phyloP scores from a whole-genome alignment of 2,113 vertebrate genomes.

The Ictalurus furcatus region DNA sequence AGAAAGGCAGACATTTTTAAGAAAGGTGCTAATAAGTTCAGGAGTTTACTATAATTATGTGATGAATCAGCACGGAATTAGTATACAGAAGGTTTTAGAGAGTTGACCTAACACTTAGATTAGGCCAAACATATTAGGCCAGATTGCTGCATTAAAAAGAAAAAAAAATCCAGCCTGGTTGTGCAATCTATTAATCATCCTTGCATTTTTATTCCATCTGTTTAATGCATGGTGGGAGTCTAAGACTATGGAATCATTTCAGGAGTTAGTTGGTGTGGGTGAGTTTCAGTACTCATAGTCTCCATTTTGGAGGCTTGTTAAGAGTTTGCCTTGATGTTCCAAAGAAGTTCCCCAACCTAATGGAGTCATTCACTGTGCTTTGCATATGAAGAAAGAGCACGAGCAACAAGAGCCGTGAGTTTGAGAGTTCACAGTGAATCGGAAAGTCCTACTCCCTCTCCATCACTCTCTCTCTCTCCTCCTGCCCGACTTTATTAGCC shows the following conservation, averaged over 20 bases:
- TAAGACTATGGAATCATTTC: neutral
- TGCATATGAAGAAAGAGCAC: slow-evolving; percentile 16
- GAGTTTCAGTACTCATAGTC: neutral
- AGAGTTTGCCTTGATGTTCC: slow-evolving; percentile 49
- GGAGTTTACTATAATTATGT: neutral
- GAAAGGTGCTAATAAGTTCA: neutral
- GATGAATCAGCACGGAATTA: neutral
- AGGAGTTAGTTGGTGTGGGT: neutral
- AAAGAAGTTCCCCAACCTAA: slow-evolving; percentile 61
- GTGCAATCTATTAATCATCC: neutral
- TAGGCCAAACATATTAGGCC: neutral
- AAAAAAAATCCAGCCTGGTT: neutral
- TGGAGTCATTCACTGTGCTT: slow-evolving; percentile 66
- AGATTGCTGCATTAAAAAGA: neutral
- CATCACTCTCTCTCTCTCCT: slow-evolving; percentile 7
- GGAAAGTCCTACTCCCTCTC: slow-evolving; percentile 58
- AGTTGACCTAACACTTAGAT: neutral
- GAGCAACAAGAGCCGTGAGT: slow-evolving; percentile 54
- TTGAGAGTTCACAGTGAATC: slow-evolving; percentile 69
- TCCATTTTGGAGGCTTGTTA: slow-evolving; percentile 49
- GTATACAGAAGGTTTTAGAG: neutral
- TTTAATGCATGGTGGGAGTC: neutral
- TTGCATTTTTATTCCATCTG: neutral
- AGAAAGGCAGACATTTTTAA: neutral
- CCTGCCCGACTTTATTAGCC: slow-evolving; percentile 73